A percentile compares a stretch with the other conserved stretches of the same genome.
Conservation (phyloP, 2,113 vertebrate genomes). For the Colinus virginianus region DNA sequence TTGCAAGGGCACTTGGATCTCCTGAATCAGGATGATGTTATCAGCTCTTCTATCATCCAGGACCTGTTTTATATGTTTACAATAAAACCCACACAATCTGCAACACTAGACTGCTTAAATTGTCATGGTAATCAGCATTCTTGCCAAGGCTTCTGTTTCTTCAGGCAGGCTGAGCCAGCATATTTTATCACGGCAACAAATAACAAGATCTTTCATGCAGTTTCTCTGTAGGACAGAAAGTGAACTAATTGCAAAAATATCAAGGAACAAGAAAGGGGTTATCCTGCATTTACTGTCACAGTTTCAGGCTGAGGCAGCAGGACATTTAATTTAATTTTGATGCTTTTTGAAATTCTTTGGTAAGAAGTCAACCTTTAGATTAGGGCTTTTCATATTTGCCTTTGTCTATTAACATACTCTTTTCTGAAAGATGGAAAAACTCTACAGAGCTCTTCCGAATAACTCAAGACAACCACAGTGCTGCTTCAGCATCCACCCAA, state of each 20-base stretch:
- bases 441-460: neutral
- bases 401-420: neutral
- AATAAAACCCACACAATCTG: conserved; percentile 21
- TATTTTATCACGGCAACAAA: conserved; percentile 41
- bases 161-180: conserved; percentile 39
- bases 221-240: conserved; percentile 19
- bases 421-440: neutral
- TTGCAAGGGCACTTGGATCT: neutral
- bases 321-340: neutral
- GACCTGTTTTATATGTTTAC: neutral
- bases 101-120: conserved; percentile 22
- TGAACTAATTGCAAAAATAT: conserved; percentile 30
- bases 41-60: conserved; percentile 1
- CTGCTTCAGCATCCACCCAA: neutral
- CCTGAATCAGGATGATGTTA: conserved; percentile 6
- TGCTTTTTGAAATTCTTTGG: neutral
- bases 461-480: neutral
- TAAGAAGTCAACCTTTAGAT: neutral
- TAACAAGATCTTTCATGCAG: conserved; percentile 54
- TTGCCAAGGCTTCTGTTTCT: conserved; percentile 46
- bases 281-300: neutral
- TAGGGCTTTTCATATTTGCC: neutral
- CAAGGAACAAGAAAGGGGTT: neutral
- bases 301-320: neutral
- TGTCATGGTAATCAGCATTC: conserved; percentile 64